phyloP scores from a whole-genome alignment of 2,888 invertebrate genomes.

The Macrophya alboannulata region DNA sequence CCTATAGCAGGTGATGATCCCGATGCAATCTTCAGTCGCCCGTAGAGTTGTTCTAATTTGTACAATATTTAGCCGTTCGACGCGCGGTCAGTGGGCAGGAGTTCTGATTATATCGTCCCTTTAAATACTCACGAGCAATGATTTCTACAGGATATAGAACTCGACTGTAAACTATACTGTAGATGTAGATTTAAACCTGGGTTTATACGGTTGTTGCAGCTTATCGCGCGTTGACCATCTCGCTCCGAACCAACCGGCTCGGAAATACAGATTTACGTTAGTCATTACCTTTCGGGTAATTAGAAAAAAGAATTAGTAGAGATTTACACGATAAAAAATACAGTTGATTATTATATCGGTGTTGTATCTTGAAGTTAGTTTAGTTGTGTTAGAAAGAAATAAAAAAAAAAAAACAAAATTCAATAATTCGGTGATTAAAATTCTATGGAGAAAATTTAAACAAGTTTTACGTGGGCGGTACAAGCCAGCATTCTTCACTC shows the following conservation, averaged over 20 bases:
- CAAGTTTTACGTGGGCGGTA: not conserved
- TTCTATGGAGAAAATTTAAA: not conserved
- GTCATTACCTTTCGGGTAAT: not conserved
- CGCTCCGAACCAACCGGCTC: not conserved
- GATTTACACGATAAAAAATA: not conserved
- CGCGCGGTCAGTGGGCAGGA: slow-evolving; percentile 31
- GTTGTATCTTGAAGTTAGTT: not conserved
- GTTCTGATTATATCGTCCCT: slow-evolving; percentile 13
- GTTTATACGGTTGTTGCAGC: slow-evolving; percentile 19
- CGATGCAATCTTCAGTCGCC: slow-evolving; percentile 45
- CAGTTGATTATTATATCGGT: not conserved
- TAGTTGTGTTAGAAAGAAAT: not conserved
- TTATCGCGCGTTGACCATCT: slow-evolving; percentile 9
- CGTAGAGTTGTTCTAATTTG: slow-evolving; percentile 47
- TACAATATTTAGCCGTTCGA: slow-evolving; percentile 39
- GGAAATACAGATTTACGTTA: not conserved
- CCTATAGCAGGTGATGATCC: slow-evolving; percentile 30
- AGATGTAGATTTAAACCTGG: not conserved
- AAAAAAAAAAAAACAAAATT: not conserved
- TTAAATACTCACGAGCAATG: not conserved
- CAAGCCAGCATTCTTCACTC: not conserved
- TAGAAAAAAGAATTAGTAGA: slow-evolving; percentile 3
- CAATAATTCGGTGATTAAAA: not conserved
- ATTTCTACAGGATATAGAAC: not conserved
- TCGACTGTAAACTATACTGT: not conserved